These are phyloP conservation scores for Rhagoletis zephyria DNA, from an alignment of 1,140 invertebrate species.

Conservation along the genomic window DNA sequence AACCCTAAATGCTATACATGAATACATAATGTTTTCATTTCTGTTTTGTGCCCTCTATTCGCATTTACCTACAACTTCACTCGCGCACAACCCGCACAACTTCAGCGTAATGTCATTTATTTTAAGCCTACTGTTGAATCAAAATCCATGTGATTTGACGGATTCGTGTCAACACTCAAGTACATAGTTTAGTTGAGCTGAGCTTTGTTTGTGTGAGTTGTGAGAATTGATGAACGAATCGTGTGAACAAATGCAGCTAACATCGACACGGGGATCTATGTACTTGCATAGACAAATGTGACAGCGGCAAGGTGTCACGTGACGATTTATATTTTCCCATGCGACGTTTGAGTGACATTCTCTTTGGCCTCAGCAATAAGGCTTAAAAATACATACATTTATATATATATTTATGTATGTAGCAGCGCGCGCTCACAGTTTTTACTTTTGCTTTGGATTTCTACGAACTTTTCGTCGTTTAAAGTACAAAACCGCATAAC, in stretches of 20 bases:
- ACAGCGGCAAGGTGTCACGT: slow-evolving; percentile 22
- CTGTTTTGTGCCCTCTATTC: too few relatives aligned
- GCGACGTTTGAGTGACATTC: slow-evolving; percentile 40
- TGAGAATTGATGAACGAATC: background rate
- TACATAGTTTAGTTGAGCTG: slow-evolving; percentile 4
- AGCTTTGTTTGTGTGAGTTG: background rate
- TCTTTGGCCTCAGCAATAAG: background rate
- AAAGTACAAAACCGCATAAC: background rate
- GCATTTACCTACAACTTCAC: too few relatives aligned
- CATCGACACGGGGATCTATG: background rate
- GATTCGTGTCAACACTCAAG: slow-evolving; percentile 38
- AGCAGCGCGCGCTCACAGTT: background rate
- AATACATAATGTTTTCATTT: too few relatives aligned
- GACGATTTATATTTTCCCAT: slow-evolving; percentile 31
- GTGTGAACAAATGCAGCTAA: background rate
- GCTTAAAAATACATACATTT: background rate
- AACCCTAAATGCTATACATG: too few relatives aligned
- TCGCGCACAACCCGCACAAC: background rate
- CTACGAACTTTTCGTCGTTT: background rate
- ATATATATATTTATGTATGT: background rate
- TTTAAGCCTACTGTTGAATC: background rate
- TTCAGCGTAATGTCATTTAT: background rate
- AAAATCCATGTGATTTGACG: slow-evolving; percentile 28
- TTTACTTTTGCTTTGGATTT: background rate
- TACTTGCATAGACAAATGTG: background rate